A percentile compares a stretch with the other conserved stretches of the same genome.
Conservation (phyloP, 2,113 vertebrate genomes). For the Lepus europaeus region DNA sequence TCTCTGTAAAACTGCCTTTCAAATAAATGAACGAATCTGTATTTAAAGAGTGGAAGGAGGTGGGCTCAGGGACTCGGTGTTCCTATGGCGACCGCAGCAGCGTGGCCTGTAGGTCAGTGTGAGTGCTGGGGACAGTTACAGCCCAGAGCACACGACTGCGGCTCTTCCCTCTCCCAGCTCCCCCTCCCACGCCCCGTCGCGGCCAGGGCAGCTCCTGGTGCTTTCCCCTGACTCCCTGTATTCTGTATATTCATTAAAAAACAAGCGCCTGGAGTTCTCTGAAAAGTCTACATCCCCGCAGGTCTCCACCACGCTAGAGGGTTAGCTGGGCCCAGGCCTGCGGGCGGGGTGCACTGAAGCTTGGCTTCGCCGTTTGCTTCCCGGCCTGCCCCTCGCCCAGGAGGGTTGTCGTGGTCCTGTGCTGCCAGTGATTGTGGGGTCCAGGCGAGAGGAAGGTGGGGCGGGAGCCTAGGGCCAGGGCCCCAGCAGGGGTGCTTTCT, state of each 20-base stretch:
- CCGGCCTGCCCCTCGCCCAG: constrained; percentile 24
- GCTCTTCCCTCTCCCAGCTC: background rate
- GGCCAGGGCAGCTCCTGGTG: no score
- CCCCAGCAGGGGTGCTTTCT: background rate
- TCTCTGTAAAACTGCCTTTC: no score
- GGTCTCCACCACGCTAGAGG: background rate
- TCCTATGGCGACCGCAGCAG: background rate
- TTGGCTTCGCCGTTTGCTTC: constrained; percentile 70
- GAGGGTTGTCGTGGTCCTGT: background rate
- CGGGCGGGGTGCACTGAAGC: background rate
- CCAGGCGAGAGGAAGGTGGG: background rate
- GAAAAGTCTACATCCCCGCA: constrained; percentile 55
- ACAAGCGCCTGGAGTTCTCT: constrained; percentile 65
- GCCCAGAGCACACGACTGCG: background rate
- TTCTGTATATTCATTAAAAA: background rate
- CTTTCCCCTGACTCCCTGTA: constrained; percentile 8
- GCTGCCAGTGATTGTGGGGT: background rate
- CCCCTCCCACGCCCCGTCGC: background rate
- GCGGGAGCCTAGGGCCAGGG: background rate
- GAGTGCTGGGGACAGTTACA: background rate
- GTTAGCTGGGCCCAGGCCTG: no score
- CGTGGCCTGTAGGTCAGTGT: background rate
- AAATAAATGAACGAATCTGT: no score
- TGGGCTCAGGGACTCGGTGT: background rate
- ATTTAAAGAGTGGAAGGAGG: background rate